Conservation (phyloP, 1,140 invertebrate genomes). For the Maniola jurtina region DNA sequence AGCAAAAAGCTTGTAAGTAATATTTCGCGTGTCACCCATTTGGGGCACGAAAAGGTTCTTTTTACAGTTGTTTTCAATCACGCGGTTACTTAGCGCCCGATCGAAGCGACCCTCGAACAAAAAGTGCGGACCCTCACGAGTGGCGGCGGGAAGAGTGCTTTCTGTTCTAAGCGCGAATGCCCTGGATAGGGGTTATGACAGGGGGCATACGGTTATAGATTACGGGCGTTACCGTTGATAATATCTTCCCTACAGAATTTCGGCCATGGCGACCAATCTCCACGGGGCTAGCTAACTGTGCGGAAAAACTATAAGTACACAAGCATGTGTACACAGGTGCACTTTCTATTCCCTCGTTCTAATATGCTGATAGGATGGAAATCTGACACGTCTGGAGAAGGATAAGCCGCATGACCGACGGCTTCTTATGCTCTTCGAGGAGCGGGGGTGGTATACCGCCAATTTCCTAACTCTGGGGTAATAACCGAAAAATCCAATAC, state of each 20-base stretch:
- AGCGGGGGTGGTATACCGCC: no score
- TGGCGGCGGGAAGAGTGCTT: slow-evolving; percentile 2
- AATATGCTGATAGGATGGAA: no score
- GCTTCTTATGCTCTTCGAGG: no score
- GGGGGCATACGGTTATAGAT: not conserved
- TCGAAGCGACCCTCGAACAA: slow-evolving; percentile 4
- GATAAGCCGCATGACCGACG: no score
- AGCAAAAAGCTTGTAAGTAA: slow-evolving; percentile 1
- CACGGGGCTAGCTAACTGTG: no score
- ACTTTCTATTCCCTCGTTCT: no score
- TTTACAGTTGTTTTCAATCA: slow-evolving; percentile 14
- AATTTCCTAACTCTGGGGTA: no score
- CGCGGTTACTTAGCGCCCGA: slow-evolving; percentile 13
- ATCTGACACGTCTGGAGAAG: no score
- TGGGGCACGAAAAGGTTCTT: slow-evolving; percentile 5
- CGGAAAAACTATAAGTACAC: no score
- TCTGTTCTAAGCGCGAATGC: slow-evolving; percentile 11
- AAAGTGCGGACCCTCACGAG: slow-evolving; percentile 12
- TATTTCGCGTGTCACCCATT: not conserved
- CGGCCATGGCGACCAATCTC: no score
- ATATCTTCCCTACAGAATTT: not conserved
- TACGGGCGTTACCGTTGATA: not conserved
- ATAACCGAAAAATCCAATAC: no score
- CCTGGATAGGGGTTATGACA: not conserved
- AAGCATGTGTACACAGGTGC: no score